Conservation (phyloP, 2,113 vertebrate species). For the Dicaeum eximium region DNA sequence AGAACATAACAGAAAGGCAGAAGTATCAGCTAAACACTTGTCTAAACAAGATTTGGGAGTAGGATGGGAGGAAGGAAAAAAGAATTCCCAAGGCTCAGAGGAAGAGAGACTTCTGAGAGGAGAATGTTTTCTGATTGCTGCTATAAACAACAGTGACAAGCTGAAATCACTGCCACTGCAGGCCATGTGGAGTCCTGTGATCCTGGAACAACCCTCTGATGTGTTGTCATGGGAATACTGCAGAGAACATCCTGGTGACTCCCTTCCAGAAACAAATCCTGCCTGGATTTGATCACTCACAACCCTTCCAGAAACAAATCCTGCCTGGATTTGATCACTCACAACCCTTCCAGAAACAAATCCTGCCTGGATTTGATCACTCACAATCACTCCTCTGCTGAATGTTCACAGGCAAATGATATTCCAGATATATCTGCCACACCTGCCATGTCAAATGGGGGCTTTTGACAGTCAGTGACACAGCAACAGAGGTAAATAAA, state of each 20-base stretch:
- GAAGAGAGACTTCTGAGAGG: background rate
- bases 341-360: background rate
- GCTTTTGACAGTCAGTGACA: background rate
- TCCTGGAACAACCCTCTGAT: background rate
- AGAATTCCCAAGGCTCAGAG: background rate
- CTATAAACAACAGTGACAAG: background rate
- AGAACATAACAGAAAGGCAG: background rate
- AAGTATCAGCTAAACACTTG: background rate
- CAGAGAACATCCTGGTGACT: background rate
- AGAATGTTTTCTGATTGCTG: background rate
- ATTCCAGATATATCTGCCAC: background rate
- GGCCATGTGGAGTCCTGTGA: background rate
- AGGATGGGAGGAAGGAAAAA: background rate
- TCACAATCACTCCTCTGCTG: background rate
- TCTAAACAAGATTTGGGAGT: background rate
- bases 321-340: background rate
- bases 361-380: background rate
- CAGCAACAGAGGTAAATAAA: background rate
- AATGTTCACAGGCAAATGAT: background rate
- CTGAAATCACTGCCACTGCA: background rate
- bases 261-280: background rate
- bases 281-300: background rate
- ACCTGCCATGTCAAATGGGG: background rate
- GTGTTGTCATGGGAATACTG: conserved; percentile 7
- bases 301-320: background rate